A percentile compares a stretch with the other conserved stretches of the same genome.
These are phyloP conservation scores for Sitta europaea DNA, from an alignment of 2,113 vertebrate genomes.

Conservation along the genomic window DNA sequence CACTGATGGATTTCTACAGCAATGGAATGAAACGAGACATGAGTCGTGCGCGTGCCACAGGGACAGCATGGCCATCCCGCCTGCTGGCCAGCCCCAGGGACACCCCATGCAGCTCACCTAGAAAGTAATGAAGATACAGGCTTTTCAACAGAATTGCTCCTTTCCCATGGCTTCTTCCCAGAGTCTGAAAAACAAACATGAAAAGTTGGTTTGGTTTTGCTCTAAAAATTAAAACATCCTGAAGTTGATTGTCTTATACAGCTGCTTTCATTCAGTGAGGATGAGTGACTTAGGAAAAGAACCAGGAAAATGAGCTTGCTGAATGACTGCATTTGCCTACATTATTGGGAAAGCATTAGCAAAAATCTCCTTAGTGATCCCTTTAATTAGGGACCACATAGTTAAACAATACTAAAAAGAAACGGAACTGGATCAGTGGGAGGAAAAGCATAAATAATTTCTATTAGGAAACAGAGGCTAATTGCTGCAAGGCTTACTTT, in stretches of 20 bases:
- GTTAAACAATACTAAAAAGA: background rate
- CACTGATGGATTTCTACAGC: constrained; percentile 79
- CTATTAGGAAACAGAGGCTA: background rate
- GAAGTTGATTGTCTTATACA: background rate
- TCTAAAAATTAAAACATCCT: background rate
- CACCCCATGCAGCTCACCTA: constrained; percentile 75
- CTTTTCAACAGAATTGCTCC: constrained; percentile 95
- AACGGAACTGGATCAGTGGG: background rate
- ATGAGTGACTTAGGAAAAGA: background rate
- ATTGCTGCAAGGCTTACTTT: background rate
- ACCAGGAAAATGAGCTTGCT: background rate
- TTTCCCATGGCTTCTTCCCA: constrained; percentile 95
- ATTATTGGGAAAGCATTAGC: background rate
- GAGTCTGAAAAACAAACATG: constrained; percentile 75
- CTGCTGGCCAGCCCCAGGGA: background rate
- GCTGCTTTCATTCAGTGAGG: background rate
- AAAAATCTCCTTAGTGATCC: background rate
- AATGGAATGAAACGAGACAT: constrained; percentile 75
- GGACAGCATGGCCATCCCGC: background rate
- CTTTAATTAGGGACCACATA: background rate
- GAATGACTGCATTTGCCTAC: background rate
- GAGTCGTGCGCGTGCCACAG: background rate
- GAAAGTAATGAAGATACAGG: constrained; percentile 86
- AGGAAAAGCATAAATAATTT: background rate
- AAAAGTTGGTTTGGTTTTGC: background rate